Evolutionary conservation across 2,888 invertebrate genomes (phyloP).

Genomic region (Phortica okadai): DNA sequence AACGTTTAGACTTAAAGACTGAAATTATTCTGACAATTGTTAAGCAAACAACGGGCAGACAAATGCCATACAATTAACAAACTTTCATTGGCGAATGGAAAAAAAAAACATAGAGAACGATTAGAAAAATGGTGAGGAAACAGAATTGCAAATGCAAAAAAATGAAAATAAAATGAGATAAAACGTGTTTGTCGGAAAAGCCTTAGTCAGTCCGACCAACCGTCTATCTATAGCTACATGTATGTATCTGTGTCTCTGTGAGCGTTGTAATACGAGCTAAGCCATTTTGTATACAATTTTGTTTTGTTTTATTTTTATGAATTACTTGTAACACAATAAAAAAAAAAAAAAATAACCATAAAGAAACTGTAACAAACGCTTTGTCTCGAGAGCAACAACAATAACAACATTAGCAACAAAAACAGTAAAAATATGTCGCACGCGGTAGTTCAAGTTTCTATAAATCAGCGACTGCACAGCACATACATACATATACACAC

Average conservation of each 20-base stretch:
- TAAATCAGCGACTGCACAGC: constrained; percentile 3
- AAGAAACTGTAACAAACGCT: constrained; percentile 45
- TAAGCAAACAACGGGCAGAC: neutral
- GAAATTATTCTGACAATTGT: neutral
- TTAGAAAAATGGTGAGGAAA: neutral
- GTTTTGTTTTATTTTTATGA: constrained; percentile 44
- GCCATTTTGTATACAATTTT: constrained; percentile 43
- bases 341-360: constrained; percentile 32
- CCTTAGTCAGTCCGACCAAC: neutral
- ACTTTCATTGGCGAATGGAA: no score
- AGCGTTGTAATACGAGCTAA: constrained; percentile 2
- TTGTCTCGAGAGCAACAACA: constrained; percentile 9
- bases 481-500: neutral
- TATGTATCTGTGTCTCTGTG: neutral
- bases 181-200: constrained; percentile 17
- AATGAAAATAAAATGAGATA: neutral
- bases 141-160: neutral
- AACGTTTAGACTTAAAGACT: constrained; percentile 11
- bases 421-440: constrained; percentile 26
- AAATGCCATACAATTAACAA: neutral
- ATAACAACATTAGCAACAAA: neutral
- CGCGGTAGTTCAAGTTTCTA: constrained; percentile 33
- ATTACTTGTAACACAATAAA: constrained; percentile 30
- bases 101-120: no score
- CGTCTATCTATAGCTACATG: neutral